phyloP scores from a whole-genome alignment of 2,888 invertebrate genomes.

The Eupithecia tripunctaria region DNA sequence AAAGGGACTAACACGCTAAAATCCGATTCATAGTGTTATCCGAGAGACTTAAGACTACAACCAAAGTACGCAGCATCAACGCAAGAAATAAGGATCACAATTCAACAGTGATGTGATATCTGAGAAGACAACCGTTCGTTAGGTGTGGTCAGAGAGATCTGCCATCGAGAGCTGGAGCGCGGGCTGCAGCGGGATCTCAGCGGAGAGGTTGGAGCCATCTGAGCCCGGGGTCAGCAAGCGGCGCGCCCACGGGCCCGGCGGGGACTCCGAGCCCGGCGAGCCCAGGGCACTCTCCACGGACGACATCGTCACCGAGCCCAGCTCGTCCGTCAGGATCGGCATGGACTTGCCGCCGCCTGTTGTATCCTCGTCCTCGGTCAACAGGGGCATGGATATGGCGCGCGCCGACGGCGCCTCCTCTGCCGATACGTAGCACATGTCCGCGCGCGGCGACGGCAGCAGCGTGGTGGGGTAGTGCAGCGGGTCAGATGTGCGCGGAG shows the following conservation, averaged over 20 bases:
- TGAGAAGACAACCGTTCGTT: constrained; percentile 39
- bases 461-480: constrained; percentile 58
- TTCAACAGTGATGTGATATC: constrained; percentile 14
- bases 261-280: constrained; percentile 46
- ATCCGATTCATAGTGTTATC: background rate
- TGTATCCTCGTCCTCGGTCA: constrained; percentile 77
- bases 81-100: constrained; percentile 17
- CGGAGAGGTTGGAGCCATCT: constrained; percentile 71
- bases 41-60: constrained; percentile 1
- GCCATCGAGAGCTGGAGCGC: constrained; percentile 68
- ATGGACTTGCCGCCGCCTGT: constrained; percentile 63
- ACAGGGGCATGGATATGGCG: constrained; percentile 85
- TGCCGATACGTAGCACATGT: constrained; percentile 63
- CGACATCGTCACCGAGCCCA: constrained; percentile 53
- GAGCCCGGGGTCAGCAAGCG: constrained; percentile 70
- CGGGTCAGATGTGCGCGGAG: constrained; percentile 80
- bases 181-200: constrained; percentile 76
- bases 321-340: constrained; percentile 76
- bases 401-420: constrained; percentile 64
- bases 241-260: constrained; percentile 64
- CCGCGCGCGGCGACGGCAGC: constrained; percentile 68
- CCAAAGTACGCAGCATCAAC: constrained; percentile 2
- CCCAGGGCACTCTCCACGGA: constrained; percentile 21
- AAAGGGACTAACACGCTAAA: background rate
- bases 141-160: constrained; percentile 67